A percentile compares a stretch with the other conserved stretches of the same genome.
phyloP scores from a whole-genome alignment of 2,113 vertebrate species.

The Craseonycteris thonglongyai region DNA sequence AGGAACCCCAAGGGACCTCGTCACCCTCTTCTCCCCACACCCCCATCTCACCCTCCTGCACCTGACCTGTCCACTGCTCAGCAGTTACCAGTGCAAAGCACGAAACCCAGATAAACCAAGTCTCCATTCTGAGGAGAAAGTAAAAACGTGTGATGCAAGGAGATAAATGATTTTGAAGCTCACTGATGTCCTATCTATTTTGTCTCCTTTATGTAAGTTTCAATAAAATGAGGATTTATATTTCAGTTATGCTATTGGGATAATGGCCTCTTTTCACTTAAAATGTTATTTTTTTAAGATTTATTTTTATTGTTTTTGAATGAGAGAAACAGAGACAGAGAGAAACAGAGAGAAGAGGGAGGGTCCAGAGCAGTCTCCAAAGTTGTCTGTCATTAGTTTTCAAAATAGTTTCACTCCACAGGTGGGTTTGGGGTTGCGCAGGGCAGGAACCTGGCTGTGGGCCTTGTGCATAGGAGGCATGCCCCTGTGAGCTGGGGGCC shows the following conservation, averaged over 20 bases:
- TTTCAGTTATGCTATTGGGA: background rate
- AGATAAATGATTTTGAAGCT: background rate
- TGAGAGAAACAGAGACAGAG: no score
- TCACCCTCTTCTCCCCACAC: no score
- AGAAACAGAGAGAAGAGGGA: no score
- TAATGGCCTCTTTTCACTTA: background rate
- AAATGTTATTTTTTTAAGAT: no score
- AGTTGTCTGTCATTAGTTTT: no score
- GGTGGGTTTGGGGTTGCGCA: no score
- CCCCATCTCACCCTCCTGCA: accelerated
- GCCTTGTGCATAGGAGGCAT: no score
- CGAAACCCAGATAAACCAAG: background rate
- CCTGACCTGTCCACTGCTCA: accelerated
- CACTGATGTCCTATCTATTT: background rate
- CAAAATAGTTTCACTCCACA: no score
- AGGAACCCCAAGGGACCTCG: background rate
- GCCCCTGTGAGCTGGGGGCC: no score
- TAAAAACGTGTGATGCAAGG: background rate
- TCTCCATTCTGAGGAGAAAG: background rate
- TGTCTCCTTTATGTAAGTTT: background rate
- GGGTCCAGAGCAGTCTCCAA: no score
- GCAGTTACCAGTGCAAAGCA: background rate
- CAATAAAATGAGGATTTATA: background rate
- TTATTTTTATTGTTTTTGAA: no score
- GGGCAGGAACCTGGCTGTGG: no score